phyloP scores from a whole-genome alignment of 2,113 vertebrate genomes.

The Indicator indicator region DNA sequence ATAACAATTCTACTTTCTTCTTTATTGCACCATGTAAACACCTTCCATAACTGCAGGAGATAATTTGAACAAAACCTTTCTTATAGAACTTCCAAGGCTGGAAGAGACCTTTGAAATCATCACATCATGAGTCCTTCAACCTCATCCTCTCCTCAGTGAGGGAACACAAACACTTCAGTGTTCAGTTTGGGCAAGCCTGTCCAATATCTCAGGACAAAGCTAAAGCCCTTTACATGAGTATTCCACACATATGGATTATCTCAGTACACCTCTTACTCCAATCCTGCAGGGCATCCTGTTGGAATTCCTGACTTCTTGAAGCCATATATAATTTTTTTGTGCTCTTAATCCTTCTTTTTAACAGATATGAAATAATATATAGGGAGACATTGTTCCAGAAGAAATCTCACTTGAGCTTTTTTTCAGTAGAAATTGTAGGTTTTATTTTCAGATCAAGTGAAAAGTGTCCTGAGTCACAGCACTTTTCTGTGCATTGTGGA shows the following conservation, averaged over 20 bases:
- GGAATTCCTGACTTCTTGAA: not conserved
- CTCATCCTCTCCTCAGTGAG: not conserved
- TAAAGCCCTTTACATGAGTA: not conserved
- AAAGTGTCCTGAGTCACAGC: not conserved
- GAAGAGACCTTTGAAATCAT: too few species aligned
- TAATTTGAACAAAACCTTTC: not conserved
- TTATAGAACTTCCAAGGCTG: too few species aligned
- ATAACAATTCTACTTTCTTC: not conserved
- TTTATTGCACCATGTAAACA: not conserved
- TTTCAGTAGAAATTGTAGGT: not conserved
- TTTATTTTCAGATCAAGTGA: not conserved
- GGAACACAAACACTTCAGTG: not conserved
- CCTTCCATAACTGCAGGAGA: not conserved
- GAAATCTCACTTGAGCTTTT: not conserved
- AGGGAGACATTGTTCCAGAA: not conserved
- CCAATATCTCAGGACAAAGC: not conserved
- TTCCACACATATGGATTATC: not conserved
- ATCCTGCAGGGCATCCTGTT: not conserved
- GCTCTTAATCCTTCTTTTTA: not conserved
- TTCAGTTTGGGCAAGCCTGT: not conserved
- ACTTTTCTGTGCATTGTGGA: not conserved
- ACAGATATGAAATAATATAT: not conserved
- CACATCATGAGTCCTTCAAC: not conserved
- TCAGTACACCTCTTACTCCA: not conserved
- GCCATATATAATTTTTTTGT: rapidly evolving